Evolutionary conservation across 1,140 invertebrate species (phyloP), one percentile per base, ranked within the genome.

Genomic region (Brachionus asplanchnoidis): DNA sequence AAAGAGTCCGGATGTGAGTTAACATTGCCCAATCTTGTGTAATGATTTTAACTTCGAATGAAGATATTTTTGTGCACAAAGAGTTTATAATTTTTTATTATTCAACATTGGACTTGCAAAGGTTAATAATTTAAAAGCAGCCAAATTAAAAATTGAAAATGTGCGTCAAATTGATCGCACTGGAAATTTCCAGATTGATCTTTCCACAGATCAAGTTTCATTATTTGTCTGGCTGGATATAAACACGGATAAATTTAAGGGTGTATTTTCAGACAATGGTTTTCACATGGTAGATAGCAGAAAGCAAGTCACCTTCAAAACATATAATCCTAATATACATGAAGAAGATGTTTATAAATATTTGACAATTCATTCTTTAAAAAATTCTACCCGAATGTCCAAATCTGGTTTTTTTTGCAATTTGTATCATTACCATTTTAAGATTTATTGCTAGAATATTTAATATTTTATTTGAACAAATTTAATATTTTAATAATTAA

Each of bases 141-240:
- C 46, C 8, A 84, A 50, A n/a, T 17, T 85, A 32, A 82, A 20
- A 60, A 12, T 79, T 12, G 23, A 66, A 14, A 44, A 14, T 46
- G 56, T 77, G 14, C 84, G 53, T 26, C 20, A 60, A 82, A 28
- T 82, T 14, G 79, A 60, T 14, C 9, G 7, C 14, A 42, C 17
- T 60, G 79, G 53, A 32, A 60, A 42, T 65, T 70, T 87, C 65
- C 80, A 56, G n/a, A 53, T 88, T 5, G 87, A 87, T 20, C 68
- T 93, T 40, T 86, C 79, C 23, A 90, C 92, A 8, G 86, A 91
- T 66, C 87, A 88, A 9, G 89, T 92, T 77, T 91, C 92, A 42
- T 88, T 92, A n/a, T 94, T 93, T 87, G 92, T 93, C 0, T 93
- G 92, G 92, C 84, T 94, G 6, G 92, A 93, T 84, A 46, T 56